Base-by-base conservation (phyloP, 2,888 invertebrate genomes). In the Rhingia rostrata region DNA sequence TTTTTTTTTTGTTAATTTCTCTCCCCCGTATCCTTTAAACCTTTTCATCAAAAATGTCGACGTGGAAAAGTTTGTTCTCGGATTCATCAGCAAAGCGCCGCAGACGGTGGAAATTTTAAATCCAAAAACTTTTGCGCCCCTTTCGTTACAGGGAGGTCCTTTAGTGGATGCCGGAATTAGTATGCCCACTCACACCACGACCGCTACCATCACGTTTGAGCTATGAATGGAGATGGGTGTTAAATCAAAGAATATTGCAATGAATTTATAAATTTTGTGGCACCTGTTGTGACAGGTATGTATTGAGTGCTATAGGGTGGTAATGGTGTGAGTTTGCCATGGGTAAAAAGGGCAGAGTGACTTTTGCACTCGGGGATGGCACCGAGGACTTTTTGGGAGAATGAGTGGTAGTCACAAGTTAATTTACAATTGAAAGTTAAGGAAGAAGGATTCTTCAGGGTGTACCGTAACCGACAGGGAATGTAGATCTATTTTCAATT, bases 241-340 rank as follows among this genome's bases (percentile, higher is more conserved):
- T 80, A 79, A 84, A 79, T 84, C 79, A 84, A 80, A 79, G 79
- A 75, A 49, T 74, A 84, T 84, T 75, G 74, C 79, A 79, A 84
- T 84, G 79, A 84, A 84, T 84, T 75, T 80, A 75, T 84, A 84
- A 75, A 84, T 84, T 79, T 66, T 70, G 79, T 66, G 79, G 74
- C 66, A 84, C 69, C 69, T 70, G 66, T 84, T 79, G 78, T 84
- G 84, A 70, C 69, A 77, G 77, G 53, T 69, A 45, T 41, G 22
- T 22, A 41, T 35, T 14, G 43, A 35, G 7, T 14, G 14, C 5
- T 3, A 10, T 3, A 58, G 30, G n/a, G 9, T 10, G 35, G 22
- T 22, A 2, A 22, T 22, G 22, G 22, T 22, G 22, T 22, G 22
- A 2, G 22, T 22, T 22, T 22, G 22, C 22, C 22, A 2, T 22